Evolutionary conservation across 2,797 vertebrate species (phyloP), one percentile per base, ranked within the genome.

Genomic region (Poecilia wingei): DNA sequence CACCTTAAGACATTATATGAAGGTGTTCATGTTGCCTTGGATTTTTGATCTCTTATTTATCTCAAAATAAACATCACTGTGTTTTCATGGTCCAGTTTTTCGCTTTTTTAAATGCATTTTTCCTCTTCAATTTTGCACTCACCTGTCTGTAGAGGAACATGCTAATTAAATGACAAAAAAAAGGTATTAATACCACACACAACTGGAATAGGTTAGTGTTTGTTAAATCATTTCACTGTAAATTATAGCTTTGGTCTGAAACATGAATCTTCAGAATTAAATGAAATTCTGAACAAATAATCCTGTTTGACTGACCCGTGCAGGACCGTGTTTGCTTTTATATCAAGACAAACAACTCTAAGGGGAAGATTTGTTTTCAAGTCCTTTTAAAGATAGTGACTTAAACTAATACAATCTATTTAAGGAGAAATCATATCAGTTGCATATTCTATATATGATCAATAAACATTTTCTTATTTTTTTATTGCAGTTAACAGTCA

Each of bases 121-220:
- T 79, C 78, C 78, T 18, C 68, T 74, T 75, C 75, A 16, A 72
- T 83, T 87, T 81, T 86, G 76, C 76, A 82, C 72, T 76, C 78
- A 61, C 79, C 55, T 64, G 75, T 87, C 22, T 88, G 31, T 57
- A 41, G 43, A 55, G 28, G 39, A 75, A 86, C 71, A 79, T 69
- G 51, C 22, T 72, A 79, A 91, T 93, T 91, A 51, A 80, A 90
- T 89, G 92, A 88, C 79, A 88, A 85, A 93, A 88, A 31, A n/a
- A 89, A 89, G 41, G 57, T 85, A 85, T 89, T 71, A 84, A 88
- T 85, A 55, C 66, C 75, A 47, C 45, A 74, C 10, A 39, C 39
- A 86, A 82, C 83, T 90, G 55, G 0, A 57, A n/a, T 13, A 57
- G n/a, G n/a, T 28, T 57, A 28, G 28, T 57, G 55, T 28, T n/a